Conservation (phyloP, 92 coral and sea anemone species). For the Zoanthus sansibaricus region DNA sequence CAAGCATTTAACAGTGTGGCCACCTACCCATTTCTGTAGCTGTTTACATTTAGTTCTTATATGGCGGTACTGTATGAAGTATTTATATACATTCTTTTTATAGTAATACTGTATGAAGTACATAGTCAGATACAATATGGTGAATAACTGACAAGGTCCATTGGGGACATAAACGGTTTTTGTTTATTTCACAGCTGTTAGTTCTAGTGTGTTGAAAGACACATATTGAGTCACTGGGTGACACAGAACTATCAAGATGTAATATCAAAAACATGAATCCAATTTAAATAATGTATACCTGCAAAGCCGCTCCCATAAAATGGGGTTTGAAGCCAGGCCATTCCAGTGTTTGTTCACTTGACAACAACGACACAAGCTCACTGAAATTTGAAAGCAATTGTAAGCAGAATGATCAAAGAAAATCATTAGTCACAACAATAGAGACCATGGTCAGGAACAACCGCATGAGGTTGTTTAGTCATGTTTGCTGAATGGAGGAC, state of each 20-base stretch:
- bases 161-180: not conserved
- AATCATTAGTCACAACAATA: not conserved
- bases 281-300: slow-evolving; percentile 52
- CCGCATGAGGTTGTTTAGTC: no score
- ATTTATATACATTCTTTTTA: not conserved
- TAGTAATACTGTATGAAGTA: not conserved
- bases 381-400: slow-evolving; percentile 54
- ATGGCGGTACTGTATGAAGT: not conserved
- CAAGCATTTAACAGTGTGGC: not conserved
- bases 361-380: slow-evolving; percentile 85
- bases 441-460: no score
- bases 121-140: not conserved
- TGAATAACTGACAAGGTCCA: not conserved
- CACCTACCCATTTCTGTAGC: slow-evolving; percentile 12
- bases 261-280: not conserved
- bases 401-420: not conserved
- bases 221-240: no score
- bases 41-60: not conserved
- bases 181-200: not conserved
- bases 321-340: slow-evolving; percentile 64
- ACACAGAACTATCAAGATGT: no score
- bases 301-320: slow-evolving; percentile 77
- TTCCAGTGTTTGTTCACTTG: slow-evolving; percentile 93
- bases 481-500: no score
- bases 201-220: no score